Base-by-base conservation (phyloP, 2,888 invertebrate species). In the Coelopa pilipes region DNA sequence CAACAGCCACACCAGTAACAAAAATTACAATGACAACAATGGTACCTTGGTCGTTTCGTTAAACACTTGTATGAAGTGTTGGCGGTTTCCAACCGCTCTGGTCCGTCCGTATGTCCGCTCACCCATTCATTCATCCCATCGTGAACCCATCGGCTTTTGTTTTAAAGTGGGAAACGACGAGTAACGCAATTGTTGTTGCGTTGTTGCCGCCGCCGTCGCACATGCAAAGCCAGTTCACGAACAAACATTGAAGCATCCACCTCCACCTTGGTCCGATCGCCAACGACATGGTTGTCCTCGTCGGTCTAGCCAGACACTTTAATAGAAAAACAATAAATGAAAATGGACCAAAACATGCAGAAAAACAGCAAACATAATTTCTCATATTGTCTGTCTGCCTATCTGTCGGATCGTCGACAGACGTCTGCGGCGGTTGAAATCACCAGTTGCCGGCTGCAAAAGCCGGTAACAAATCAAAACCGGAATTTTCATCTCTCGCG, bases 381-480 rank as follows among this genome's bases (percentile, higher is more conserved):
- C 65, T 65, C 55, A 65, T 53, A 65, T 53, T 45, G 53, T 21
- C 46, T 19, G 63, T 63, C 47, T 24, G 60, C 46, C 63, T 53
- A 63, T 62, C 63, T 55, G 49, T 68, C 45, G 3, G n/a, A 34
- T 24, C 19, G 45, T 13, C 46, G 67, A 17, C 67, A 19, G 4
- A 17, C 50, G 66, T 47, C 59, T 45, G 21, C 24, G 47, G 60
- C 60, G 60, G 21, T 60, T 49, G 60, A 70, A 70, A 60, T 70
- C 62, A 34, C 34, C 34, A 70, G 34, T 62, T 62, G 62, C 70
- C 70, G 70, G 62, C 68, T 59, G 59, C 55, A 68, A 73, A 73
- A 73, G 73, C 73, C 73, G 73, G 73, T 69, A 73, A 73, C 68
- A 62, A 60, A 68, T 67, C 53, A 69, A 68, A 63, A 69, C 68